Base-by-base conservation (phyloP, 2,797 vertebrate genomes). In the Leptoclinus maculatus region DNA sequence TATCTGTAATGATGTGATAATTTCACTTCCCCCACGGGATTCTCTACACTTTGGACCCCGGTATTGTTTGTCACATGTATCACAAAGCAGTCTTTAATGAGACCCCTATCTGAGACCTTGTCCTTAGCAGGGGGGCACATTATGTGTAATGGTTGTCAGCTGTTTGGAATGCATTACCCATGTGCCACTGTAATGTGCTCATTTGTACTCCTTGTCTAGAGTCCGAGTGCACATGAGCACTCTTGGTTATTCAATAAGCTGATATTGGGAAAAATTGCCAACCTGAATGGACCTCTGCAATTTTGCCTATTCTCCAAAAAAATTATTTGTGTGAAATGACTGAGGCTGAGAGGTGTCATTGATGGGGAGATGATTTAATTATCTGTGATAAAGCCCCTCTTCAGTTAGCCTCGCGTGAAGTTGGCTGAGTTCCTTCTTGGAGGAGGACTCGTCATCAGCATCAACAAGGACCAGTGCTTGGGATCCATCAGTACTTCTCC, bases 91-190 rank as follows among this genome's bases (percentile, higher is more conserved):
- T 83, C 78, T 81, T 86, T 79, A 84, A 82, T 79, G 76, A 82
- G 83, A 83, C 83, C 87, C 87, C 88, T 88, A 88, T 91, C 65
- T 34, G 79, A 86, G 83, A 89, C 87, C 76, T 79, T 84, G 86
- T 90, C 83, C 79, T 88, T 80, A 82, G 82, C 74, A 65, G 5
- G 29, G 71, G 60, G 56, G 66, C 68, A n/a, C 85, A 87, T 90
- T 92, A 90, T 86, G 51, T 78, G 74, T 78, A 87, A 87, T 92
- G 87, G 85, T 75, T 84, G 76, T 80, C 79, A 87, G 82, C 88
- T 82, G 83, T 86, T 89, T 87, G 70, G 64, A 91, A 92, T 85
- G 77, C 86, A 87, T 81, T 71, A 78, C 27, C 72, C 63, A 38
- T 66, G 69, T 74, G 71, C 56, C 60, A 27, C 54, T 59, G 45